Base-by-base conservation (phyloP, 1,140 invertebrate genomes). In the Drosophila gunungcola region DNA sequence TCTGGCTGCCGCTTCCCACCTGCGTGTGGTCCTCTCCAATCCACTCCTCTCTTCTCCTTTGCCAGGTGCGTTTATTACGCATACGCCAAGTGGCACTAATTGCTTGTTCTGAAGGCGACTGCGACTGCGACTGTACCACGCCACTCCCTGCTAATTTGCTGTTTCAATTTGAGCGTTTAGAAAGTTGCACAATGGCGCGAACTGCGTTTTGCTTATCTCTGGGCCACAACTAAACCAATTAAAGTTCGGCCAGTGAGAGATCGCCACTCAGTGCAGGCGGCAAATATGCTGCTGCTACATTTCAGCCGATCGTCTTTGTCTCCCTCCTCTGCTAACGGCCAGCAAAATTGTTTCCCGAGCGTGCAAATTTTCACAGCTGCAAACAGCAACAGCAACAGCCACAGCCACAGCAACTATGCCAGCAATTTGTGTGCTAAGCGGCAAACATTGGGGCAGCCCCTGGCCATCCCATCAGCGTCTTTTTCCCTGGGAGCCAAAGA, bases 341-440 rank as follows among this genome's bases (percentile, higher is more conserved):
- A 83, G 70, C 72, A 83, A 88, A 89, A 88, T 88, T 76, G 79
- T 89, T 88, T 88, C 72, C 75, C 78, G 76, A 88, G 83, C 83
- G 83, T 88, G 83, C 83, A 88, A 88, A 88, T 88, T 88, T 88
- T 88, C 83, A 88, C 83, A 86, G 83, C 83, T 86, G 83, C 84
- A 75, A 74, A 65, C 78, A 76, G 61, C 72, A 38, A 38, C 36
- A 11, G 9, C 11, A 38, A 38, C 36, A 51, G 43, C 43, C 3
- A 54, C 68, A 73, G 77, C 16, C 16, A 21, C 72, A 70, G 54
- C 75, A 86, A 77, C 83, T 83, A 86, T 86, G 79, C 83, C 63
- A 83, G 83, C 73, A 86, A 86, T 86, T 88, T 88, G 69, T 69
- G 73, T 60, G 70, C 61, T 63, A 73, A 70, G 80, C 65, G 80